These are phyloP conservation scores for Aphelinus atriplicis DNA, from an alignment of 1,140 invertebrate species.

Conservation along the genomic window DNA sequence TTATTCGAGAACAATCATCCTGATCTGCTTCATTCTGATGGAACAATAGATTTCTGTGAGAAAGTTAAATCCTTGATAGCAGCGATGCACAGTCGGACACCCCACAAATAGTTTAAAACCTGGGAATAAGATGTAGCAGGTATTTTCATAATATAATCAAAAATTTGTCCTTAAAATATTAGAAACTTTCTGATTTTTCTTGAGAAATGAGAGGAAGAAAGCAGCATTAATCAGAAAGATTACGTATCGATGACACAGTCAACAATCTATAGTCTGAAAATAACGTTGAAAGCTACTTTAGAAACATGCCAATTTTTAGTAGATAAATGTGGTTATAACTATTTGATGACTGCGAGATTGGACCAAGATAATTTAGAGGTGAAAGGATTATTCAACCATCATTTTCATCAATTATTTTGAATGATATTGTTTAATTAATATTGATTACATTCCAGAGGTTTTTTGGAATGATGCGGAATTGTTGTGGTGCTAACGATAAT, in stretches of 20 bases:
- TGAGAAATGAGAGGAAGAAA: neutral
- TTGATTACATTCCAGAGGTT: no score
- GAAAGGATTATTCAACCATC: no score
- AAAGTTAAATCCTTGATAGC: conserved; percentile 33
- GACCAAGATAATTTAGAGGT: no score
- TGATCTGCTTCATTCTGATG: conserved; percentile 26
- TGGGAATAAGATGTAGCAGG: no score
- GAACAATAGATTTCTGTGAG: conserved; percentile 31
- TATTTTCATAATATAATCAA: neutral
- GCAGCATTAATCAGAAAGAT: neutral
- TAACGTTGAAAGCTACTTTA: neutral
- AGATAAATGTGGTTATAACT: neutral
- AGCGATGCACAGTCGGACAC: conserved; percentile 37
- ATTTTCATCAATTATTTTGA: no score
- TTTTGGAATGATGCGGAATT: no score
- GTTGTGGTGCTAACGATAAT: no score
- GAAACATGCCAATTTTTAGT: conserved; percentile 1
- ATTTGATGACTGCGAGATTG: neutral
- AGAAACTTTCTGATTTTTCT: neutral
- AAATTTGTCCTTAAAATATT: conserved; percentile 1
- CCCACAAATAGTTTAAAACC: neutral
- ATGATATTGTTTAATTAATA: no score
- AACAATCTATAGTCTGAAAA: neutral
- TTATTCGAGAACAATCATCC: conserved; percentile 10
- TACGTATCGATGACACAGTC: neutral